Base-by-base conservation (phyloP, 2,113 vertebrate genomes). In the Calidris pygmaea region DNA sequence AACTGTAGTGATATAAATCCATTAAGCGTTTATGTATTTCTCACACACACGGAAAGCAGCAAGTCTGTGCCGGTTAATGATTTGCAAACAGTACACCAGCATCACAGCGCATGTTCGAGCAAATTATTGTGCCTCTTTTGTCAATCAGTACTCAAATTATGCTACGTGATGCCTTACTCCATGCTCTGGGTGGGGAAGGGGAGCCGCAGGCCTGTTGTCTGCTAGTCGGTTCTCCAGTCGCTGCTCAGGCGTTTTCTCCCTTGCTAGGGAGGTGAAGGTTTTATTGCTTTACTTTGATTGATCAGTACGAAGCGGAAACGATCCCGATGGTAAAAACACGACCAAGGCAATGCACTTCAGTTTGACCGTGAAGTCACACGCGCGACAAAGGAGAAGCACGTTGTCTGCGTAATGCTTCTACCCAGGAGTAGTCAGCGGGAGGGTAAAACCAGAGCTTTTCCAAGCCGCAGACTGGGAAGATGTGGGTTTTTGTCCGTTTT, bases 281-380 rank as follows among this genome's bases (percentile, higher is more conserved):
- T 96, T 92, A 95, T 81, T 94, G 73, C 73, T 97, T 92, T 93
- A 47, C 75, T 95, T 80, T 91, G 95, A 92, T 94, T 63, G 66
- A 90, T 92, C 5, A 13, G 41, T 2, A 3, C 62, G 91, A 76
- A 23, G 37, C 8, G 22, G 70, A 62, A 91, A 68, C 0, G 1
- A 58, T 52, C 67, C 37, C 0, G 2, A 37, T 50, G 62, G 27
- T 91, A 17, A 76, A 85, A 92, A 11, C 35, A 67, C 1, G 10
- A 45, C 41, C 41, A 22, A 91, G 78, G 55, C 63, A 27, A 59
- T 12, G 50, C 73, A 87, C 70, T 96, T 95, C 62, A 47, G 55
- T 67, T 79, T 94, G 85, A 63, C 84, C 1, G 0, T 58, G 71
- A 62, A 73, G 77, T 43, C 37, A 24, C 27, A 30, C 0, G 1